A percentile compares a stretch with the other conserved stretches of the same genome.
Conservation (phyloP, 2,113 vertebrate species). For the Pongo abelii region DNA sequence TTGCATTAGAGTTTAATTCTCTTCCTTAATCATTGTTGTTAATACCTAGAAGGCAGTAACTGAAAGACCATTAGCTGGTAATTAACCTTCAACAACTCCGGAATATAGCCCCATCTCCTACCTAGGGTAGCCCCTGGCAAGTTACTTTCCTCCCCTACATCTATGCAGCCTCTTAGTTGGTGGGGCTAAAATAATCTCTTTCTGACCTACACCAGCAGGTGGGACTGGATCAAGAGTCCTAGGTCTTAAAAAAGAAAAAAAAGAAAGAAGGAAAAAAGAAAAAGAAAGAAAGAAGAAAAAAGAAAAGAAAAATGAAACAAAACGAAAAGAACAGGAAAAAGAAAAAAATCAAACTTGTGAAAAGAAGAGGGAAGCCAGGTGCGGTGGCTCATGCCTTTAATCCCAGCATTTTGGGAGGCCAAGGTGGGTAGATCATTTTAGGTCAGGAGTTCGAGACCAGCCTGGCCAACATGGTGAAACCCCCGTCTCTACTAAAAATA, state of each 20-base stretch:
- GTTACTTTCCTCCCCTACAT: neutral
- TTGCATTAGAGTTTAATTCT: neutral
- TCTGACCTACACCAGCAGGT: neutral
- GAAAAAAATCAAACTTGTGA: too few relatives aligned
- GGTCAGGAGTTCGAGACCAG: too few relatives aligned
- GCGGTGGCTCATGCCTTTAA: too few relatives aligned
- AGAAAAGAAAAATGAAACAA: too few relatives aligned
- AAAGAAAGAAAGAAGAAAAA: too few relatives aligned
- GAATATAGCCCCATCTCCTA: neutral
- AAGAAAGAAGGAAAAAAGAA: too few relatives aligned
- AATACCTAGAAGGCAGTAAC: neutral
- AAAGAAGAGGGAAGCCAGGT: neutral
- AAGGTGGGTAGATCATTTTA: accelerated
- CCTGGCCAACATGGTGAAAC: too few relatives aligned
- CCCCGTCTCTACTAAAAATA: too few relatives aligned
- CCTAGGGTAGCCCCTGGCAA: neutral
- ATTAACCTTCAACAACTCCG: neutral
- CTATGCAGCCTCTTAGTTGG: neutral
- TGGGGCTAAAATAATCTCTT: neutral
- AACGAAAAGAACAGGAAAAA: too few relatives aligned
- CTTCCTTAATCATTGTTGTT: neutral
- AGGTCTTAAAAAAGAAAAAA: too few relatives aligned
- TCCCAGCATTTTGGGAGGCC: too few relatives aligned
- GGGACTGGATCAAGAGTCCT: neutral
- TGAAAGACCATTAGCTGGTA: neutral